phyloP scores from a whole-genome alignment of 2,888 invertebrate species.

The Mythimna vitellina region DNA sequence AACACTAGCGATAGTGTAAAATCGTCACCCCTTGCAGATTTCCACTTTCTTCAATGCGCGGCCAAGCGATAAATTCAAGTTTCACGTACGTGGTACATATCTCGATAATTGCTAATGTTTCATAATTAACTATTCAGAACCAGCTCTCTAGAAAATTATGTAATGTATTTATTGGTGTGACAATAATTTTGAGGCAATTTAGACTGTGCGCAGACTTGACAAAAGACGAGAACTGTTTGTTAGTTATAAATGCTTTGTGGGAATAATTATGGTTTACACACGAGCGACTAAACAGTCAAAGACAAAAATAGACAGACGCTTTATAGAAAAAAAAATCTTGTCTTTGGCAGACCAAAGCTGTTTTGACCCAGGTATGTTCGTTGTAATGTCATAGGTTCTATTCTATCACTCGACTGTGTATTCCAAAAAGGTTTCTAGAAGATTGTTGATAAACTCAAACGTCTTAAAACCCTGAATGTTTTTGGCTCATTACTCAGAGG shows the following conservation, averaged over 20 bases:
- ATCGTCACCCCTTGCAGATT: conserved; percentile 74
- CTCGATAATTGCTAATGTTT: conserved; percentile 68
- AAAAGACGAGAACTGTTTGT: neutral
- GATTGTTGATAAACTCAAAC: conserved; percentile 2
- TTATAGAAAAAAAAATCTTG: neutral
- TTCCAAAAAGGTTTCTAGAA: neutral
- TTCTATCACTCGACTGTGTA: neutral
- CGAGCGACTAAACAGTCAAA: neutral
- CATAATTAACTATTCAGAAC: conserved; percentile 64
- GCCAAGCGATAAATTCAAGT: conserved; percentile 81
- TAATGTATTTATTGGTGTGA: conserved; percentile 21
- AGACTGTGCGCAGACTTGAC: neutral
- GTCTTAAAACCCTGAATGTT: conserved; percentile 21
- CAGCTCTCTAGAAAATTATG: conserved; percentile 64
- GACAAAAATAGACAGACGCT: neutral
- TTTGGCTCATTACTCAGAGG: conserved; percentile 30
- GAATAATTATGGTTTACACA: neutral
- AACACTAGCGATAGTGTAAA: conserved; percentile 59
- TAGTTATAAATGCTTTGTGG: too few species aligned
- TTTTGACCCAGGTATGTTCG: neutral
- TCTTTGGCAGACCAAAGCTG: neutral
- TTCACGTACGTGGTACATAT: conserved; percentile 76
- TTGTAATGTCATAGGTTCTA: neutral
- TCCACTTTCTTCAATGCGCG: conserved; percentile 82
- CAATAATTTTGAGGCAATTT: conserved; percentile 13